Conservation (phyloP, 2,113 vertebrate genomes). For the Tachysurus vachellii region DNA sequence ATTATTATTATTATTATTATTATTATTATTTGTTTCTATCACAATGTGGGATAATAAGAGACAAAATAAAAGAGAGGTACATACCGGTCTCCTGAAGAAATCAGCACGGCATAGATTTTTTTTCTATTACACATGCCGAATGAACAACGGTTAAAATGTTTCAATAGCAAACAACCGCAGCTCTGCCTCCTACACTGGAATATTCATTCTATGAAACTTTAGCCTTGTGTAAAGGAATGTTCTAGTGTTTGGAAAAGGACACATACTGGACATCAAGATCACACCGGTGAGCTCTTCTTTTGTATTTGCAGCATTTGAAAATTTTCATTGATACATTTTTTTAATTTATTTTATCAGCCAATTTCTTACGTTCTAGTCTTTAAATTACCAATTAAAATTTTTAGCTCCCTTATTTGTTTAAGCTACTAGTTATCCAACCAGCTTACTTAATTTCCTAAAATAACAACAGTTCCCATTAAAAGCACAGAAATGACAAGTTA, state of each 20-base stretch:
- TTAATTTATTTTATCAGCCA: background rate
- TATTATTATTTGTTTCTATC: background rate
- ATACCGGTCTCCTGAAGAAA: background rate
- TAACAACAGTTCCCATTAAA: background rate
- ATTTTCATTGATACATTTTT: background rate
- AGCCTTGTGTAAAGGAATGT: constrained; percentile 15
- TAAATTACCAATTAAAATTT: background rate
- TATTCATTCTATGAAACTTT: background rate
- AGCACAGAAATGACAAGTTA: background rate
- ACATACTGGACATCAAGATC: background rate
- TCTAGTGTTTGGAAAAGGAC: constrained; percentile 11
- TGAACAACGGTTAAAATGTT: constrained; percentile 10
- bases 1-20: background rate
- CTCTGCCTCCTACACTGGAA: constrained; percentile 3
- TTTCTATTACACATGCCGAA: constrained; percentile 1
- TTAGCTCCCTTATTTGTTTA: background rate
- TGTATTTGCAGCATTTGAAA: background rate
- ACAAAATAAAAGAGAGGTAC: background rate
- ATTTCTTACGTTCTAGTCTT: background rate
- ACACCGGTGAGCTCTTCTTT: background rate
- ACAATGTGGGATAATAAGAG: background rate
- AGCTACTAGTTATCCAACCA: background rate
- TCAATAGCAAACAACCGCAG: constrained; percentile 10
- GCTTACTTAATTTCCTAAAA: background rate
- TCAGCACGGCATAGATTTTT: background rate